Conservation (phyloP, 2,113 vertebrate species). For the Propithecus coquereli region DNA sequence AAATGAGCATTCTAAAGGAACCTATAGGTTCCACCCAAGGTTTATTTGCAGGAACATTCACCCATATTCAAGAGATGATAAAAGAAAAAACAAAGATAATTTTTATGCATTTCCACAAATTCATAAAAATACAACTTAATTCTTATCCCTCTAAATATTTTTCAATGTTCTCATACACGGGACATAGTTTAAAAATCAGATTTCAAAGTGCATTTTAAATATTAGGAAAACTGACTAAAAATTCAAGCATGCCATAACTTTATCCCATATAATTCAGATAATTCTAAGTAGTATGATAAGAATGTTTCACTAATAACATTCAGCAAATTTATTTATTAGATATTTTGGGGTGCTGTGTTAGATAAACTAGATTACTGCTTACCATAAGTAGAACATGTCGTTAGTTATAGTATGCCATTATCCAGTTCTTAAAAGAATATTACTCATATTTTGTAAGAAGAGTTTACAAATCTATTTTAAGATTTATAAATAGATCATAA, state of each 20-base stretch:
- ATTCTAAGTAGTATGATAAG: background rate
- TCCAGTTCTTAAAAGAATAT: background rate
- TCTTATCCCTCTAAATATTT: constrained; percentile 53
- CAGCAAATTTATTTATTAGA: background rate
- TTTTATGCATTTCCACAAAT: constrained; percentile 76
- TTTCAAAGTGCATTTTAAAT: constrained; percentile 39
- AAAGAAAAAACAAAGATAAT: constrained; percentile 78
- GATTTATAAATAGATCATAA: background rate
- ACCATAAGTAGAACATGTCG: background rate
- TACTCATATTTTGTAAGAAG: background rate
- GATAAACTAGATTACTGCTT: background rate
- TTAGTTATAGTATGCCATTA: background rate
- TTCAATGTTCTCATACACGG: background rate
- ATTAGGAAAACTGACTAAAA: constrained; percentile 36
- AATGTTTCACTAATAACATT: background rate
- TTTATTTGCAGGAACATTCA: constrained; percentile 89
- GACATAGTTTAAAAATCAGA: constrained; percentile 26
- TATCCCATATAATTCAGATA: background rate
- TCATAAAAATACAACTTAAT: constrained; percentile 74
- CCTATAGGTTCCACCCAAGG: constrained; percentile 89
- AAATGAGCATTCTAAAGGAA: constrained; percentile 91
- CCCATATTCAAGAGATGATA: constrained; percentile 89
- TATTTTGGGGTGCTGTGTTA: background rate
- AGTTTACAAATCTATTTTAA: background rate
- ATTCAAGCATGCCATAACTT: background rate